phyloP scores from a whole-genome alignment of 2,113 vertebrate genomes.

The Tachysurus fulvidraco region DNA sequence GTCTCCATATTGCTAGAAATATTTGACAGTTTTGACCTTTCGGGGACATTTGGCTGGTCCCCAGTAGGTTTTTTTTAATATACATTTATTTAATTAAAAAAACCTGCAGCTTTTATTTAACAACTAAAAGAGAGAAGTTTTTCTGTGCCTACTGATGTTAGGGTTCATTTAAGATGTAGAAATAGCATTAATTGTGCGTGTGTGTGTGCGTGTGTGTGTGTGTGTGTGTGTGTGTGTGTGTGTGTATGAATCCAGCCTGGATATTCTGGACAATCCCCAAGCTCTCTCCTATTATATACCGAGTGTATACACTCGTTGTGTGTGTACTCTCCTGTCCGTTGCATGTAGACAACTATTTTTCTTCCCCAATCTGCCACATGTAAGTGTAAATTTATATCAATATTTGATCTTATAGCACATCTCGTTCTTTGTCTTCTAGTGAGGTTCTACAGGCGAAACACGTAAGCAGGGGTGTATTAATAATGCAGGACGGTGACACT shows the following conservation, averaged over 20 bases:
- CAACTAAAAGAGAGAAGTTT: background rate
- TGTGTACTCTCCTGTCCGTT: conserved; percentile 52
- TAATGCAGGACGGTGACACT: conserved; percentile 78
- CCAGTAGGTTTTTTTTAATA: conserved; percentile 27
- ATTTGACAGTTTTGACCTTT: background rate
- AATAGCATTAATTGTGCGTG: background rate
- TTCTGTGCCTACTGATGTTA: background rate
- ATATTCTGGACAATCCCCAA: background rate
- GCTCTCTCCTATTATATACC: background rate
- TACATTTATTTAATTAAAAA: conserved; percentile 32
- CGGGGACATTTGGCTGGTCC: background rate
- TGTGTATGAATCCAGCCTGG: background rate
- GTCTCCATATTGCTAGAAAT: background rate
- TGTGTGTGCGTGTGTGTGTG: background rate
- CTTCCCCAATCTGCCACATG: conserved; percentile 55
- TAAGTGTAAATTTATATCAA: conserved; percentile 72
- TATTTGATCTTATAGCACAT: conserved; percentile 70
- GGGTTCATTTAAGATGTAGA: background rate
- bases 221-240: background rate
- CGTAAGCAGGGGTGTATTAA: conserved; percentile 76
- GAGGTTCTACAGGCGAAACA: conserved; percentile 70
- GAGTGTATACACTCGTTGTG: conserved; percentile 2
- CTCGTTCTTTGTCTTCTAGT: conserved; percentile 58
- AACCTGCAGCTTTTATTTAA: background rate
- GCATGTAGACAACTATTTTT: conserved; percentile 14